phyloP scores from a whole-genome alignment of 2,888 invertebrate genomes.

The Tinea semifulvella region DNA sequence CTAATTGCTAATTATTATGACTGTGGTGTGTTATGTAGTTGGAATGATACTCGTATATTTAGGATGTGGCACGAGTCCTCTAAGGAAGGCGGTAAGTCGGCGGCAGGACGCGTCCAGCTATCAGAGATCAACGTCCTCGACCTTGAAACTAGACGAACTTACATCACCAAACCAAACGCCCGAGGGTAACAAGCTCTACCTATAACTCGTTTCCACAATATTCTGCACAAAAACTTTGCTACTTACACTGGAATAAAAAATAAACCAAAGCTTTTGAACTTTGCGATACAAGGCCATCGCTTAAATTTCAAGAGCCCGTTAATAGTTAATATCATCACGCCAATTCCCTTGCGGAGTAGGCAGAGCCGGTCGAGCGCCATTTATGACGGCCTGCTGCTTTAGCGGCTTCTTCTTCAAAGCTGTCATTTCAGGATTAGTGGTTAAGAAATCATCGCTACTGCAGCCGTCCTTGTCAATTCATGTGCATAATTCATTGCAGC shows the following conservation, averaged over 20 bases:
- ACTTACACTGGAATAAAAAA: slow-evolving; percentile 2
- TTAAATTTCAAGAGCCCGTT: neutral
- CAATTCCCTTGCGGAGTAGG: too few species aligned
- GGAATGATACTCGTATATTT: too few species aligned
- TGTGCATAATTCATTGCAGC: too few species aligned
- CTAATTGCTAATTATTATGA: too few species aligned
- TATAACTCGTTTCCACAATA: slow-evolving; percentile 8
- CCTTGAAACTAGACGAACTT: slow-evolving; percentile 66
- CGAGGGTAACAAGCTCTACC: slow-evolving; percentile 30
- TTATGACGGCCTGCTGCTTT: too few species aligned
- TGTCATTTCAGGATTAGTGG: too few species aligned
- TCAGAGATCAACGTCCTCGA: slow-evolving; percentile 65
- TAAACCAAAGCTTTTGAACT: slow-evolving; percentile 7
- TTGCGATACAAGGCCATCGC: neutral
- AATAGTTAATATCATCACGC: neutral
- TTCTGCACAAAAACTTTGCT: slow-evolving; percentile 14
- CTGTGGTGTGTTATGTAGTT: too few species aligned
- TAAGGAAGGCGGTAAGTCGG: slow-evolving; percentile 24
- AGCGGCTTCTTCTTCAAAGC: too few species aligned
- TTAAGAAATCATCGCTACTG: too few species aligned
- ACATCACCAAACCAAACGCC: slow-evolving; percentile 47
- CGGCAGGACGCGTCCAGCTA: slow-evolving; percentile 59
- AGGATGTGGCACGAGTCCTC: too few species aligned
- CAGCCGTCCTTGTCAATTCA: too few species aligned
- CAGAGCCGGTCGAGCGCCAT: too few species aligned